Conservation (phyloP, 2,888 invertebrate species). For the Oscheius sp. region DNA sequence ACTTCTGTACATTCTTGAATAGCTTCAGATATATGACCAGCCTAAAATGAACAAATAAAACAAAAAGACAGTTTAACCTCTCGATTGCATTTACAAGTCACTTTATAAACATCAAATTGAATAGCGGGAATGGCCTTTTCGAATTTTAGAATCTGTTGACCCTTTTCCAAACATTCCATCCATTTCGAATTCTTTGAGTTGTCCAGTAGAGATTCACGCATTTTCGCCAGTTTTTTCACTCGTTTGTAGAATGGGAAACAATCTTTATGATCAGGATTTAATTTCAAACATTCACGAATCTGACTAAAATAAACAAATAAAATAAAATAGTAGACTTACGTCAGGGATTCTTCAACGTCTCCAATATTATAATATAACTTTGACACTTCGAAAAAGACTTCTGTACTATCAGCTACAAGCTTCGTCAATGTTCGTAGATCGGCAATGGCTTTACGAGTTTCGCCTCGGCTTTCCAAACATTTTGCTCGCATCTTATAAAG, state of each 20-base stretch:
- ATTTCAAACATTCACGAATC: constrained; percentile 92
- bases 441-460: constrained; percentile 85
- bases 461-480: constrained; percentile 82
- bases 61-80: constrained; percentile 69
- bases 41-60: constrained; percentile 72
- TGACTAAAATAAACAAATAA: constrained; percentile 76
- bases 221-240: constrained; percentile 84
- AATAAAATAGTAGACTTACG: constrained; percentile 73
- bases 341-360: constrained; percentile 87
- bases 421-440: constrained; percentile 90
- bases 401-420: constrained; percentile 88
- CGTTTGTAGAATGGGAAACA: constrained; percentile 96
- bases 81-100: constrained; percentile 82
- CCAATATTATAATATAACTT: constrained; percentile 87
- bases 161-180: constrained; percentile 79
- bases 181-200: constrained; percentile 70
- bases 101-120: constrained; percentile 77
- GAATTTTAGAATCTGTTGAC: constrained; percentile 76
- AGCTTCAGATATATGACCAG: constrained; percentile 80
- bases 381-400: constrained; percentile 84
- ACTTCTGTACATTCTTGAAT: constrained; percentile 83
- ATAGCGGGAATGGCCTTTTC: constrained; percentile 78
- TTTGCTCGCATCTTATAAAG: constrained; percentile 87
- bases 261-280: constrained; percentile 95
- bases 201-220: constrained; percentile 49